These are phyloP conservation scores for Clarias pachynema DNA, from an alignment of 2,797 vertebrate genomes.

Conservation along the genomic window DNA sequence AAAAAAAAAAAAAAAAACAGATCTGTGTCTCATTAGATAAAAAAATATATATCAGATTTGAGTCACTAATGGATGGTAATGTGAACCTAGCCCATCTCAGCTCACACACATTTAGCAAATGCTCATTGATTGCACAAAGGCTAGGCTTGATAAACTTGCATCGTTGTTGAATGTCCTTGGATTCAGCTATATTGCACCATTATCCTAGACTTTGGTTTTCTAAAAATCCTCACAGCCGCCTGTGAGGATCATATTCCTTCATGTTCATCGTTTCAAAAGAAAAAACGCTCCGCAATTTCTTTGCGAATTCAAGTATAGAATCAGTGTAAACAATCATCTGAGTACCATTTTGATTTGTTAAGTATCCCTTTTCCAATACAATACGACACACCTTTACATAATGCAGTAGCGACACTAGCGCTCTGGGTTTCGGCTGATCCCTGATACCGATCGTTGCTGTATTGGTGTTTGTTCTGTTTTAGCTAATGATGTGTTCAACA, in stretches of 20 bases:
- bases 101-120: background rate
- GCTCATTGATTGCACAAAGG: background rate
- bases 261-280: background rate
- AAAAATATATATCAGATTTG: no score
- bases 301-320: slow-evolving; percentile 11
- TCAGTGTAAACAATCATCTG: background rate
- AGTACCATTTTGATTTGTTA: background rate
- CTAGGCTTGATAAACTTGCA: background rate
- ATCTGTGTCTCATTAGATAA: no score
- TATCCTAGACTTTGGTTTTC: slow-evolving; percentile 13
- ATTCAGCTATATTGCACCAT: slow-evolving; percentile 3
- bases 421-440: background rate
- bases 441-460: background rate
- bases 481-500: background rate
- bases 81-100: background rate
- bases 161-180: background rate
- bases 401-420: background rate
- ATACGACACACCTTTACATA: background rate
- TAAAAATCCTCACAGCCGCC: no score
- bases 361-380: background rate
- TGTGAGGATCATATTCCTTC: background rate
- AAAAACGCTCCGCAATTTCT: background rate
- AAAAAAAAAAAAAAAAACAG: no score
- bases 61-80: no score
- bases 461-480: background rate